phyloP scores from a whole-genome alignment of 2,797 vertebrate genomes.

The Sylvilagus floridanus region DNA sequence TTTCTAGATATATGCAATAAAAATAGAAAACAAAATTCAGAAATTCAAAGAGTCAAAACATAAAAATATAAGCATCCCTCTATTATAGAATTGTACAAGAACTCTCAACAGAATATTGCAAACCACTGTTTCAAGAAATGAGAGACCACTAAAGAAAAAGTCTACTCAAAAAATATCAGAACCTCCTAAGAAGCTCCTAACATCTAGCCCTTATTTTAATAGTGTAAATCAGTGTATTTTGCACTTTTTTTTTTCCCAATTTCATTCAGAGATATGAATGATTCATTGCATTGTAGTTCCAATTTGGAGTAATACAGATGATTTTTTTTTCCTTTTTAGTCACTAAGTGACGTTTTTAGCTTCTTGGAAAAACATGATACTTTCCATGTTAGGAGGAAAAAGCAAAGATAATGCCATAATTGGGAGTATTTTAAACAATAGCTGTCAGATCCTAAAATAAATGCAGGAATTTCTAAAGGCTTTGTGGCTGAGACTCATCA shows the following conservation, averaged over 20 bases:
- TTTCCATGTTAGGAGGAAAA: conserved; percentile 41
- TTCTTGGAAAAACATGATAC: background rate
- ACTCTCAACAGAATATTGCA: background rate
- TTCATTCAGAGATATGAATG: conserved; percentile 49
- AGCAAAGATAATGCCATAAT: background rate
- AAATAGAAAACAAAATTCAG: background rate
- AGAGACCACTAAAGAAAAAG: background rate
- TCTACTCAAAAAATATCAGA: background rate
- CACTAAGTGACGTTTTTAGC: background rate
- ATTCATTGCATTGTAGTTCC: background rate
- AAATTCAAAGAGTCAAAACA: conserved; percentile 10
- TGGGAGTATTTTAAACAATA: background rate
- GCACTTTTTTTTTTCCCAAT: background rate
- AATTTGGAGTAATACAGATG: background rate
- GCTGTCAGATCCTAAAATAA: background rate
- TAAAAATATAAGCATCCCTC: background rate
- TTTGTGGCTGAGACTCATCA: background rate
- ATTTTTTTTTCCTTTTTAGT: background rate
- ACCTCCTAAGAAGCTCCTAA: background rate
- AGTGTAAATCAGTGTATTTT: background rate
- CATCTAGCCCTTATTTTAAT: background rate
- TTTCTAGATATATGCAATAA: background rate
- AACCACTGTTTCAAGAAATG: background rate
- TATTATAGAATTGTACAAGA: background rate
- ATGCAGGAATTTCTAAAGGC: background rate